Conservation (phyloP, 30 jellyfish, hydroid and myxozoan genomes). For the Aurelia coerulea region DNA sequence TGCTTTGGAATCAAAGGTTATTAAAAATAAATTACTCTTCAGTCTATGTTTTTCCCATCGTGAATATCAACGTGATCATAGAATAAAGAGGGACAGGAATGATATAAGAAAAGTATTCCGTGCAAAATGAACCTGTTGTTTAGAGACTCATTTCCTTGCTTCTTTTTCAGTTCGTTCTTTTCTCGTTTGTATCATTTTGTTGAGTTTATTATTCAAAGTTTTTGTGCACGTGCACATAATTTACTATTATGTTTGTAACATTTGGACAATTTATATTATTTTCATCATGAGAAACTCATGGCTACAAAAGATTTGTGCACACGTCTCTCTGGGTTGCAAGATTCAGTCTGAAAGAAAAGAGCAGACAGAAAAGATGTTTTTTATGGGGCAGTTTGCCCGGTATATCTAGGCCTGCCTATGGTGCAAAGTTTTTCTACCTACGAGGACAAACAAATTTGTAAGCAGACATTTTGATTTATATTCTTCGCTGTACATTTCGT, state of each 20-base stretch:
- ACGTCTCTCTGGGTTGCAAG: background rate
- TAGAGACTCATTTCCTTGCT: background rate
- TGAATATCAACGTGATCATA: too few species aligned
- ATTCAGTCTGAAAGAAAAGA: background rate
- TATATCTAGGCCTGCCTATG: background rate
- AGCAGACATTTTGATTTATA: background rate
- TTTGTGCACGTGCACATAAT: background rate
- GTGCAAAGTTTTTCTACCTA: background rate
- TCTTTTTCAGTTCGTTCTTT: background rate
- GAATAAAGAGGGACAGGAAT: too few species aligned
- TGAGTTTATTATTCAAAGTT: background rate
- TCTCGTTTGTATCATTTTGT: background rate
- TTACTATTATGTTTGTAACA: background rate
- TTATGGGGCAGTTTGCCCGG: slow-evolving; percentile 2
- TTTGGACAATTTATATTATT: background rate
- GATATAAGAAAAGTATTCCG: background rate
- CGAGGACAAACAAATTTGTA: background rate
- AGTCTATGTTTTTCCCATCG: too few species aligned
- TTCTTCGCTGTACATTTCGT: background rate
- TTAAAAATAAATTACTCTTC: too few species aligned
- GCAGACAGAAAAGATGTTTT: background rate
- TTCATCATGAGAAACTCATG: background rate
- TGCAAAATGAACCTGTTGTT: background rate
- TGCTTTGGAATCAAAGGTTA: too few species aligned
- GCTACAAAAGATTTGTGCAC: background rate